These are phyloP conservation scores for Petrocephalus sullivani DNA, from an alignment of 2,797 vertebrate species.

Conservation along the genomic window DNA sequence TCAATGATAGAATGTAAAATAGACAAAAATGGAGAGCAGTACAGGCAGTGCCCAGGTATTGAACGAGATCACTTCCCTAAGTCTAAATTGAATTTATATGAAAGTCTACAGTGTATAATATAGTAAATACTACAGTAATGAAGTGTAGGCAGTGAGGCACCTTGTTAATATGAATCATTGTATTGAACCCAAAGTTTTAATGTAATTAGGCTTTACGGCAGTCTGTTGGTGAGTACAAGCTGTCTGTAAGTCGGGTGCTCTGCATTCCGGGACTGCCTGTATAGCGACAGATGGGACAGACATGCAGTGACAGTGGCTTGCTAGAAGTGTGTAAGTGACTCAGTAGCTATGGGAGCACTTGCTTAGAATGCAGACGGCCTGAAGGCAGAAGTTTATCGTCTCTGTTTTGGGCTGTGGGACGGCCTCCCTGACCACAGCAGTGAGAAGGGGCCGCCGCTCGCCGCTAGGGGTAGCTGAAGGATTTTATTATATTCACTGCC, in stretches of 20 bases:
- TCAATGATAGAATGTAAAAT: background rate
- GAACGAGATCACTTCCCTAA: background rate
- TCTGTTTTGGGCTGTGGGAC: background rate
- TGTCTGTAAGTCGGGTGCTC: background rate
- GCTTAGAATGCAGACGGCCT: background rate
- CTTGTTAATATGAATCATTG: background rate
- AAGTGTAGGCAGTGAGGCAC: background rate
- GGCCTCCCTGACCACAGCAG: too few relatives aligned
- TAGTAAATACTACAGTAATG: background rate
- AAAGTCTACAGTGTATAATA: background rate
- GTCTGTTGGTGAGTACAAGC: background rate
- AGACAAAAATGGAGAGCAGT: background rate
- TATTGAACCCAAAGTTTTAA: background rate
- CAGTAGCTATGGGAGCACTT: background rate
- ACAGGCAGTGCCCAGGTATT: background rate
- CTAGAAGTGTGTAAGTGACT: background rate
- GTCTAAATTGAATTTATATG: background rate
- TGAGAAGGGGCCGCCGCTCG: background rate
- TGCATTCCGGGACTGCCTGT: background rate
- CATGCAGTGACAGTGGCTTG: background rate
- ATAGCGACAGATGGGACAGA: background rate
- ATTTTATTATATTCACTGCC: background rate
- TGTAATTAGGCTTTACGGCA: background rate
- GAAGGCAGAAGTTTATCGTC: background rate
- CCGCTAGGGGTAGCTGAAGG: background rate